Conservation (phyloP, 1,140 invertebrate species). For the Caenorhabditis briggsae region DNA sequence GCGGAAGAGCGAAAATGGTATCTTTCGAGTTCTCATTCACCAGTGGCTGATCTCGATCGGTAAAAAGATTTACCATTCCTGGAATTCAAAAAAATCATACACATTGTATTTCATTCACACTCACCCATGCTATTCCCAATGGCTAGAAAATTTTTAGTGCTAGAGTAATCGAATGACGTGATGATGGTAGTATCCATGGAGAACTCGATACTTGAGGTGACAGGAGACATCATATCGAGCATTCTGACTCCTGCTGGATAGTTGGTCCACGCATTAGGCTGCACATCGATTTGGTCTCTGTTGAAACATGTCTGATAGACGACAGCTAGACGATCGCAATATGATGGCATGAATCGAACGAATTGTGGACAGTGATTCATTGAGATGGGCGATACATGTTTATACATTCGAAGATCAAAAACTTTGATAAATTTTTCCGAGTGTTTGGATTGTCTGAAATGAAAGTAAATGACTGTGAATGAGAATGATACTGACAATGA, state of each 20-base stretch:
- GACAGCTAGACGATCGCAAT: background rate
- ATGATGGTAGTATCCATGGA: background rate
- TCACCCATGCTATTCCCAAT: background rate
- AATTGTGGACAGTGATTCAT: background rate
- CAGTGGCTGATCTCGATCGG: conserved; percentile 16
- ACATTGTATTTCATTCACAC: background rate
- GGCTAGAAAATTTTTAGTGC: background rate
- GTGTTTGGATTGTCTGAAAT: background rate
- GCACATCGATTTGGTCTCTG: no score
- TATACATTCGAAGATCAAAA: conserved; percentile 34
- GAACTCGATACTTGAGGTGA: background rate
- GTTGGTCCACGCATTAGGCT: no score
- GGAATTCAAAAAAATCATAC: background rate
- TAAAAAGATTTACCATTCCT: background rate
- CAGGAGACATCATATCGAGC: background rate
- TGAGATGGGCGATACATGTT: background rate
- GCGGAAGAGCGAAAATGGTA: conserved; percentile 8
- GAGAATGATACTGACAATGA: background rate
- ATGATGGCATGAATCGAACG: conserved; percentile 21
- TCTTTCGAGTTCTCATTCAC: conserved; percentile 33
- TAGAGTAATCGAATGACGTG: background rate
- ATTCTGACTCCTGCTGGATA: background rate
- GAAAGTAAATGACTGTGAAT: background rate
- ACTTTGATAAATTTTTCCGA: background rate
- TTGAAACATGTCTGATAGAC: background rate